Percentiles rank a stretch among this genome's conserved stretches.
phyloP scores from a whole-genome alignment of 2,113 vertebrate genomes.

The Litocranius walleri region DNA sequence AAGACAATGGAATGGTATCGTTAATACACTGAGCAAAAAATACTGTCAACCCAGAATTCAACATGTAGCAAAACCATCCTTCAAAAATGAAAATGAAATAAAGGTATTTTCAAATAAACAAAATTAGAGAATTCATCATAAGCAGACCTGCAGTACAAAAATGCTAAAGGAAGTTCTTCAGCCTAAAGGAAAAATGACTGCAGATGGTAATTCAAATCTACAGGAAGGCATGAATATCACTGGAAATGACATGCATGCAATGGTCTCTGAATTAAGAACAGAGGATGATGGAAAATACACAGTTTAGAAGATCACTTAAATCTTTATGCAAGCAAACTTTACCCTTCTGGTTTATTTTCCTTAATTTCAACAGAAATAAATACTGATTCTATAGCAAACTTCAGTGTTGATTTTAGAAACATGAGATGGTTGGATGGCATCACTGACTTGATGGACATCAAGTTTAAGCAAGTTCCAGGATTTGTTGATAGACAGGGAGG shows the following conservation, averaged over 20 bases:
- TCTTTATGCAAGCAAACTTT: background rate
- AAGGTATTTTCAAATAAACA: background rate
- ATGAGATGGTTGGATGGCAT: background rate
- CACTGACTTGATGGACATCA: background rate
- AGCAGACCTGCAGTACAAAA: background rate
- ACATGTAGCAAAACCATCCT: background rate
- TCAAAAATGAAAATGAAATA: conserved; percentile 15
- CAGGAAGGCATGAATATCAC: background rate
- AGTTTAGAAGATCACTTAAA: background rate
- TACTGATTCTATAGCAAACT: background rate
- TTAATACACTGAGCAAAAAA: background rate
- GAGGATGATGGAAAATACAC: background rate
- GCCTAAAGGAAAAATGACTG: background rate
- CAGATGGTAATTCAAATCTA: background rate
- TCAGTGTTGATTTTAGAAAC: too few species aligned
- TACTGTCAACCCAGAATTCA: background rate
- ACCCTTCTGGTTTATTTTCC: background rate
- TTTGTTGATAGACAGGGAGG: background rate
- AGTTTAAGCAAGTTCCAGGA: background rate
- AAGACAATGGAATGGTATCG: background rate
- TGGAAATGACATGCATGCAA: background rate
- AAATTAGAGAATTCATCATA: background rate
- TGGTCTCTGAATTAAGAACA: background rate
- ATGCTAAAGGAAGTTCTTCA: background rate
- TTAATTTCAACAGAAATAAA: background rate